These are phyloP conservation scores for Microctenopoma lineatum DNA, from an alignment of 2,797 vertebrate species.

Conservation along the genomic window DNA sequence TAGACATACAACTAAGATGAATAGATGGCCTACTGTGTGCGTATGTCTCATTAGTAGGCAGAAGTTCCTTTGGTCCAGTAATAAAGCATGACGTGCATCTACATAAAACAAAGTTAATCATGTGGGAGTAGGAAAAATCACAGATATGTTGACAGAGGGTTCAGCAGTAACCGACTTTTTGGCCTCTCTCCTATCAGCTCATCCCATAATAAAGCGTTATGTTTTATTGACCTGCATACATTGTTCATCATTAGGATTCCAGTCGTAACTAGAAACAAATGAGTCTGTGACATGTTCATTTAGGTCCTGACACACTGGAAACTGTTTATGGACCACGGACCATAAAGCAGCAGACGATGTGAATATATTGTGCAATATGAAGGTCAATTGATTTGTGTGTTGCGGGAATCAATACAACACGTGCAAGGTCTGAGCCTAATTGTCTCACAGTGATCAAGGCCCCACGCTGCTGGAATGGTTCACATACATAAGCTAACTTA, in stretches of 20 bases:
- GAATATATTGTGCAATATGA: constrained; percentile 12
- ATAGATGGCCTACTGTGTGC: constrained; percentile 29
- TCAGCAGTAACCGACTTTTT: background rate
- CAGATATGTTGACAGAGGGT: constrained; percentile 17
- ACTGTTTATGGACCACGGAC: constrained; percentile 18
- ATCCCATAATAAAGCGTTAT: constrained; percentile 9
- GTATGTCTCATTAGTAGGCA: constrained; percentile 43
- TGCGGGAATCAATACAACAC: constrained; percentile 40
- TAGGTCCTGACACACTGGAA: constrained; percentile 4
- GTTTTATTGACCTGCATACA: constrained; percentile 7
- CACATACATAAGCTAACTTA: constrained; percentile 39
- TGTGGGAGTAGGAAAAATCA: constrained; percentile 4
- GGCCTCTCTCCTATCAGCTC: background rate
- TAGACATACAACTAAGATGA: constrained; percentile 44
- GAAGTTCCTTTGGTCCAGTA: constrained; percentile 8
- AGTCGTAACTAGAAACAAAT: constrained; percentile 34
- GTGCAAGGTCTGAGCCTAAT: constrained; percentile 16
- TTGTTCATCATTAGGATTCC: constrained; percentile 35
- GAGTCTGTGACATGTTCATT: constrained; percentile 15
- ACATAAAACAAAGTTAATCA: background rate
- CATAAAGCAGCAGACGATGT: background rate
- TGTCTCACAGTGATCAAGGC: constrained; percentile 32
- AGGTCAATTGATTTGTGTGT: constrained; percentile 36
- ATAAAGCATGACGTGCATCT: background rate
- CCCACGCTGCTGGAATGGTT: constrained; percentile 21